Percentiles rank a stretch among this genome's conserved stretches.
These are phyloP conservation scores for Paramormyrops kingsleyae DNA, from an alignment of 2,113 vertebrate species.

Conservation along the genomic window DNA sequence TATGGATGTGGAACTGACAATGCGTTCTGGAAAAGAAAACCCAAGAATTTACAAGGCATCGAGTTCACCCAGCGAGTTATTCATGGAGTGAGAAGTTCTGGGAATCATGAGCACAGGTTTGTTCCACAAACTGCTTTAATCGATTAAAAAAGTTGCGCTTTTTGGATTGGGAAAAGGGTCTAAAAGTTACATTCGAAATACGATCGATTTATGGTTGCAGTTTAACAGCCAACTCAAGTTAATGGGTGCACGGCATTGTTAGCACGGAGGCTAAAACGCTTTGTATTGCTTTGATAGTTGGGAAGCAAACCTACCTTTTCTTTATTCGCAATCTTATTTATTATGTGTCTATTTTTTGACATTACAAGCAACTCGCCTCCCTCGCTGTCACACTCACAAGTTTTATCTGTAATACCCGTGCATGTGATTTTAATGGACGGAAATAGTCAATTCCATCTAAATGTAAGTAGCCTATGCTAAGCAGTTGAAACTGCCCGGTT, in stretches of 20 bases:
- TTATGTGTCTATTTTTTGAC: background rate
- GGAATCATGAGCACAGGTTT: conserved; percentile 75
- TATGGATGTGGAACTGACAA: conserved; percentile 31
- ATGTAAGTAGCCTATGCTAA: background rate
- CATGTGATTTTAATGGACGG: background rate
- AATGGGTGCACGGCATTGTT: background rate
- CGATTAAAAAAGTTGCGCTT: background rate
- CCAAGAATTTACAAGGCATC: conserved; percentile 23
- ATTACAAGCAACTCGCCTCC: background rate
- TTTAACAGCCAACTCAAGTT: background rate
- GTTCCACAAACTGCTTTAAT: conserved; percentile 25
- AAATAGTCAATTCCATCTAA: background rate
- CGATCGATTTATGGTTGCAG: background rate
- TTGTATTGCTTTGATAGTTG: background rate
- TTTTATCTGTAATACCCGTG: background rate
- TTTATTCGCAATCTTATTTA: background rate
- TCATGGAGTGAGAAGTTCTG: conserved; percentile 62
- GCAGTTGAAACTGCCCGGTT: background rate
- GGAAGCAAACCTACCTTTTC: too few relatives aligned
- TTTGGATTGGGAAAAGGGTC: background rate
- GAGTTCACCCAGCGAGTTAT: conserved; percentile 54
- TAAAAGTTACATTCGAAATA: too few relatives aligned
- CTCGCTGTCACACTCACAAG: background rate
- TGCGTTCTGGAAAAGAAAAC: conserved; percentile 40
- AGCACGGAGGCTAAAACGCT: background rate